Evolutionary conservation across 2,113 vertebrate species (phyloP).

Genomic region (Myodes glareolus): DNA sequence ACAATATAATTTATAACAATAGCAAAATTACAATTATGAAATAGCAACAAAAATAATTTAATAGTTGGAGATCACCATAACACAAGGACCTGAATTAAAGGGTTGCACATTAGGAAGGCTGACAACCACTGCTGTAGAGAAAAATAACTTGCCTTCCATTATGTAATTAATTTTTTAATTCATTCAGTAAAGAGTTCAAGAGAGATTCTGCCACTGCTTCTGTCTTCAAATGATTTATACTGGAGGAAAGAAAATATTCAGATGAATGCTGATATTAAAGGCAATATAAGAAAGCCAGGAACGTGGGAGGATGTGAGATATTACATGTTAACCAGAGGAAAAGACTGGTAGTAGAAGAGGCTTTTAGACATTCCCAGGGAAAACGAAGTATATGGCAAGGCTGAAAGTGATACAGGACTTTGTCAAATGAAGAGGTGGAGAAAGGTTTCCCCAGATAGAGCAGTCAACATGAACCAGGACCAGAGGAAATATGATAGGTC

Average conservation of each 20-base stretch:
- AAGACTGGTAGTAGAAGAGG: background rate
- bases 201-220: background rate
- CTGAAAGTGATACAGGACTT: background rate
- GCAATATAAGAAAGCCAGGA: background rate
- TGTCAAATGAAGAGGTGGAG: background rate
- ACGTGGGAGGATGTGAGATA: background rate
- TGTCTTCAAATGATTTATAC: background rate
- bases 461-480: background rate
- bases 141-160: background rate
- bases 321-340: background rate
- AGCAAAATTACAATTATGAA: background rate
- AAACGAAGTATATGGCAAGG: background rate
- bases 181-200: background rate
- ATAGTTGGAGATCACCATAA: background rate
- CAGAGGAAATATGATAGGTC: background rate
- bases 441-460: background rate
- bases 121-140: background rate
- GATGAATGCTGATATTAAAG: background rate
- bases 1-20: background rate
- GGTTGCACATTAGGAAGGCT: background rate
- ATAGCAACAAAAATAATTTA: background rate
- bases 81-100: background rate
- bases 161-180: background rate
- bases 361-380: background rate
- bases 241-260: background rate